Percentiles rank a stretch among this genome's conserved stretches.
Conservation (phyloP, 2,888 invertebrate species). For the Andrena haemorrhoa region DNA sequence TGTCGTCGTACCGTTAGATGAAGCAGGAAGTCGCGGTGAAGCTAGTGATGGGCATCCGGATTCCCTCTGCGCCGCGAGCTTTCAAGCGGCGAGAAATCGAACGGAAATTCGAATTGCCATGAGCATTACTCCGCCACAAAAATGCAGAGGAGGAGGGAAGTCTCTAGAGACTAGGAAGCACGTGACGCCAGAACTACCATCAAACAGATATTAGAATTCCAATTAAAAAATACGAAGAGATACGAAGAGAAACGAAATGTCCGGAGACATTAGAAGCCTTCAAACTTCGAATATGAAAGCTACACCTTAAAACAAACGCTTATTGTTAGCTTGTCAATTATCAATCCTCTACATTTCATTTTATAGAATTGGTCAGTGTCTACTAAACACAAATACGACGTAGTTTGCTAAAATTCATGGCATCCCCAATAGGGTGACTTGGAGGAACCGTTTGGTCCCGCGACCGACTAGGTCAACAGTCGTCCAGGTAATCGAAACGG, state of each 20-base stretch:
- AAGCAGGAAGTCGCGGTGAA: constrained; percentile 70
- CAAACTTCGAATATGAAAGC: no score
- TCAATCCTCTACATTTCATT: no score
- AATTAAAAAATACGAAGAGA: background rate
- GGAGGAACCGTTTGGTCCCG: background rate
- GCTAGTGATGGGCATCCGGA: constrained; percentile 26
- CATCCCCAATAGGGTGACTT: background rate
- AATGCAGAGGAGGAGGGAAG: background rate
- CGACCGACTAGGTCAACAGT: background rate
- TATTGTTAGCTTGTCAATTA: no score
- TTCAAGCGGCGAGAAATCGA: background rate
- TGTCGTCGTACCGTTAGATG: constrained; percentile 75
- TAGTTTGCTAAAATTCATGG: no score
- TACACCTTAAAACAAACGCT: no score
- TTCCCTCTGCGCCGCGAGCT: background rate
- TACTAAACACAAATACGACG: no score
- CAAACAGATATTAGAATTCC: no score
- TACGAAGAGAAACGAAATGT: no score
- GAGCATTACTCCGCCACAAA: background rate
- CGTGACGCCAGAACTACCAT: no score
- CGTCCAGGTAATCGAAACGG: background rate
- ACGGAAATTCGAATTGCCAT: background rate
- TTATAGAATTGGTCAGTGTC: no score
- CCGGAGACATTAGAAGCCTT: background rate
- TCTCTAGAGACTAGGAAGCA: no score